A percentile compares a stretch with the other conserved stretches of the same genome.
Conservation (phyloP, 1,140 invertebrate genomes). For the Carposina sasakii region DNA sequence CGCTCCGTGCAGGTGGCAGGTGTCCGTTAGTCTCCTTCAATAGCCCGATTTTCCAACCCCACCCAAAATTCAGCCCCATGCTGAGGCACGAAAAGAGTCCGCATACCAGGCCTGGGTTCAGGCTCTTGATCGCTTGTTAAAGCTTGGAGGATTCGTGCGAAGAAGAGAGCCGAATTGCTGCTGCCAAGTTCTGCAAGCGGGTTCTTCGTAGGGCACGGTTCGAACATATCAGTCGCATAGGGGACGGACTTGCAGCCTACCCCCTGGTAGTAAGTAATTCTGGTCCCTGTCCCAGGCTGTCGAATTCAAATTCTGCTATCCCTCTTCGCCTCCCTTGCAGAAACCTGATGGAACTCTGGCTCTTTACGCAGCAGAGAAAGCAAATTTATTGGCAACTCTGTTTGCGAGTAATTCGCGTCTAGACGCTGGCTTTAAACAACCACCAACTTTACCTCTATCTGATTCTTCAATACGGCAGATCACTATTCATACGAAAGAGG, state of each 20-base stretch:
- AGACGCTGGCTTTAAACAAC: neutral
- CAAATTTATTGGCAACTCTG: neutral
- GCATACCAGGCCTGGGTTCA: constrained; percentile 1
- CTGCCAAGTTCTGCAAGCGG: neutral
- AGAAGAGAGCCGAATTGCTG: constrained; percentile 17
- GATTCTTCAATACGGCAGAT: neutral
- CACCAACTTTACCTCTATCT: neutral
- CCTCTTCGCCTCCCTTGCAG: constrained; percentile 4
- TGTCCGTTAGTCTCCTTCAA: too few relatives aligned
- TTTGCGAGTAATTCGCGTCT: neutral
- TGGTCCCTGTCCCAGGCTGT: constrained; percentile 18
- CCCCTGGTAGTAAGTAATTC: constrained; percentile 15
- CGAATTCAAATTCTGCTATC: constrained; percentile 1
- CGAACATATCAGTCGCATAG: constrained; percentile 7
- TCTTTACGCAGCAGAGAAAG: constrained; percentile 11
- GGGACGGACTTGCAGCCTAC: neutral
- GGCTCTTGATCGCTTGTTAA: too few relatives aligned
- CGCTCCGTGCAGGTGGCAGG: too few relatives aligned
- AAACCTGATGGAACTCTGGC: constrained; percentile 10
- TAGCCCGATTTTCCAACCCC: too few relatives aligned
- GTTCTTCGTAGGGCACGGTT: constrained; percentile 9
- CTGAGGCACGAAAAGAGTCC: neutral
- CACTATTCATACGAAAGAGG: constrained; percentile 8
- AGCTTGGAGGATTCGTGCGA: neutral
- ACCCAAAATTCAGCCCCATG: too few relatives aligned